Percentiles rank a stretch among this genome's conserved stretches.
phyloP scores from a whole-genome alignment of 2,888 invertebrate genomes.

The Limnephilus auricula region DNA sequence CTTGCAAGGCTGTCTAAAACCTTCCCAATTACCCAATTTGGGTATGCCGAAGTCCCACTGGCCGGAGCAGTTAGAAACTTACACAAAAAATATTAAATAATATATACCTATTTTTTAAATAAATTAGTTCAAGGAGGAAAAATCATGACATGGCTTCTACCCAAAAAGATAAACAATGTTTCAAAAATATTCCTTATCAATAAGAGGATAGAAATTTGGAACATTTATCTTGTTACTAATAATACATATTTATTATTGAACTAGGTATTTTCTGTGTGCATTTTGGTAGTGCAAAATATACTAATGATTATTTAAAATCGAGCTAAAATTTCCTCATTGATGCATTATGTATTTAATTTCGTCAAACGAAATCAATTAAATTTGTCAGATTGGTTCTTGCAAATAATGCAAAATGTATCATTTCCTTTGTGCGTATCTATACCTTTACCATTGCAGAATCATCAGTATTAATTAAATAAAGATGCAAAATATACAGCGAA shows the following conservation, averaged over 20 bases:
- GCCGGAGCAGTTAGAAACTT: background rate
- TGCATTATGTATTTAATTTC: background rate
- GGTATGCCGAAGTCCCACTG: background rate
- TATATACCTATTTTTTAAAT: background rate
- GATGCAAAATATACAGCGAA: background rate
- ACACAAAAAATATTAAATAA: too few species aligned
- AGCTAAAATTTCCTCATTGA: background rate
- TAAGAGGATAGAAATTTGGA: too few species aligned
- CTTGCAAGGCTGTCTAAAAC: background rate
- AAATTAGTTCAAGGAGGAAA: background rate
- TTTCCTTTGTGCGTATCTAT: background rate
- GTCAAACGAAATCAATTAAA: too few species aligned
- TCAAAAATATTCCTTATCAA: too few species aligned
- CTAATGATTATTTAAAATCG: background rate
- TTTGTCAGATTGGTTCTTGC: background rate
- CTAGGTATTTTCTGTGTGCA: background rate
- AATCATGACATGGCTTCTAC: too few species aligned
- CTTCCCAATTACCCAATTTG: background rate
- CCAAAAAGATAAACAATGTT: too few species aligned
- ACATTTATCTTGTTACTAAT: too few species aligned
- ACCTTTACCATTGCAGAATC: background rate
- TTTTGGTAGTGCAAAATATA: background rate
- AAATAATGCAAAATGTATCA: background rate
- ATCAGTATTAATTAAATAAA: conserved; percentile 1
- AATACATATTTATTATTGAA: too few species aligned